These are phyloP conservation scores for Ciona savignyi DNA, from an alignment of 23 tunicate species.

Conservation along the genomic window DNA sequence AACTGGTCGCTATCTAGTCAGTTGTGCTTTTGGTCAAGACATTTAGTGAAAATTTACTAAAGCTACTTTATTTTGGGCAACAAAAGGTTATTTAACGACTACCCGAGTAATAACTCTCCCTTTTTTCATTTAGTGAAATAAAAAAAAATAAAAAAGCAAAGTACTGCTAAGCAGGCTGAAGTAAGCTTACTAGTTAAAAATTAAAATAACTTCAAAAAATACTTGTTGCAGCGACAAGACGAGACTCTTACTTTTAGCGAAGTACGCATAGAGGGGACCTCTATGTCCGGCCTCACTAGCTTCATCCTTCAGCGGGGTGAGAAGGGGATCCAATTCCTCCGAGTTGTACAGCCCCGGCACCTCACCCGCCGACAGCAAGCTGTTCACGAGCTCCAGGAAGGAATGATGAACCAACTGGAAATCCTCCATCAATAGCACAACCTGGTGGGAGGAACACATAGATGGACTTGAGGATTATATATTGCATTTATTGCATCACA, in stretches of 20 bases:
- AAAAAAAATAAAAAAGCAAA: neutral
- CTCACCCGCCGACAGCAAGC: slow-evolving; percentile 76
- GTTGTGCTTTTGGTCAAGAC: too few relatives aligned
- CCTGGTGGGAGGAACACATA: too few relatives aligned
- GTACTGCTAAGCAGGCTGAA: too few relatives aligned
- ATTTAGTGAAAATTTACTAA: too few relatives aligned
- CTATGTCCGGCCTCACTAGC: slow-evolving; percentile 87
- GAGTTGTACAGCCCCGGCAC: slow-evolving; percentile 85
- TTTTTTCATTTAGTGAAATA: neutral
- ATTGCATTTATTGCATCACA: too few relatives aligned
- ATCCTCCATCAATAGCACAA: slow-evolving; percentile 72
- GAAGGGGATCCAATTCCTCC: slow-evolving; percentile 81
- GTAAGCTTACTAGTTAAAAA: too few relatives aligned
- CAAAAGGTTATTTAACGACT: too few relatives aligned
- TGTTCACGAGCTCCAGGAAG: slow-evolving; percentile 69
- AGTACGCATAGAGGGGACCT: slow-evolving; percentile 82
- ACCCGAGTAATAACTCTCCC: neutral
- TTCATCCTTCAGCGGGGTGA: slow-evolving; percentile 67
- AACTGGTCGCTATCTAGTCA: too few relatives aligned
- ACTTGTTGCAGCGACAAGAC: neutral
- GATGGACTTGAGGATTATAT: too few relatives aligned
- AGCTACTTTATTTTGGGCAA: too few relatives aligned
- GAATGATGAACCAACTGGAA: slow-evolving; percentile 65
- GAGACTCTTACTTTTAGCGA: slow-evolving; percentile 82
- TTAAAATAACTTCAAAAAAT: neutral